Evolutionary conservation across 1,140 invertebrate genomes (phyloP).

Genomic region (Acromyrmex echinatior): DNA sequence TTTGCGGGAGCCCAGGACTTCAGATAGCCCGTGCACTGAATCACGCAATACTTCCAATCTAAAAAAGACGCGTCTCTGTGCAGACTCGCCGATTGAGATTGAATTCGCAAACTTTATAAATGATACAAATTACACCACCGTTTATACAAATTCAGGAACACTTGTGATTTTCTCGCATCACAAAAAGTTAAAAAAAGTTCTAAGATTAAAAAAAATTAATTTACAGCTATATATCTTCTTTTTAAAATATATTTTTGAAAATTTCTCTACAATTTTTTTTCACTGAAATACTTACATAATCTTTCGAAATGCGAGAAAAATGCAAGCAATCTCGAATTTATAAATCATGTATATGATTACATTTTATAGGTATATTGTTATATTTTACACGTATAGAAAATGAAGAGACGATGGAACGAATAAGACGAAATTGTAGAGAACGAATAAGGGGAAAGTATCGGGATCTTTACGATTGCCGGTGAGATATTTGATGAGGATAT

Average conservation of each 20-base stretch:
- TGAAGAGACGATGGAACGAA: too few relatives aligned
- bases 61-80: slow-evolving; percentile 42
- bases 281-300: too few relatives aligned
- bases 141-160: too few relatives aligned
- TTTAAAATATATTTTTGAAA: too few relatives aligned
- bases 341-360: neutral
- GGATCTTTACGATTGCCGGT: neutral
- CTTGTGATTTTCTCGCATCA: too few relatives aligned
- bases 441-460: neutral
- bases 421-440: neutral
- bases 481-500: slow-evolving; percentile 42
- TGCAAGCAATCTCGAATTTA: too few relatives aligned
- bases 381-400: neutral
- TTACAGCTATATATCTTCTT: too few relatives aligned
- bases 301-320: too few relatives aligned
- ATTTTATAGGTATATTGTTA: neutral
- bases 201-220: too few relatives aligned
- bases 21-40: slow-evolving; percentile 96
- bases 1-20: slow-evolving; percentile 96
- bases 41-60: slow-evolving; percentile 93
- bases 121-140: neutral
- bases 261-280: too few relatives aligned
- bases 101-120: neutral
- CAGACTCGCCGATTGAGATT: neutral
- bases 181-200: too few relatives aligned